phyloP scores from a whole-genome alignment of 1,140 invertebrate genomes.

The Anastatus disparis region DNA sequence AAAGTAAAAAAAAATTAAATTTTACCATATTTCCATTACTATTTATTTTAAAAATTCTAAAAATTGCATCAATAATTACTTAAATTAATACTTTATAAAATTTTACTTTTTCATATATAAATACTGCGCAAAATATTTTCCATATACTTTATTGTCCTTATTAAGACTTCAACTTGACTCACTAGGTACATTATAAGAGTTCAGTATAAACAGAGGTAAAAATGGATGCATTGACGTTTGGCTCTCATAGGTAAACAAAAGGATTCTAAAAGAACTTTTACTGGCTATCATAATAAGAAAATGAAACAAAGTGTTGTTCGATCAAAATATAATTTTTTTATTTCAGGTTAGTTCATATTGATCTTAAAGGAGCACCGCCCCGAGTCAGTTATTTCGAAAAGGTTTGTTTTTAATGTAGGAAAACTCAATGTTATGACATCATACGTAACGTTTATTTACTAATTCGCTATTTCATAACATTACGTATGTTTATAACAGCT shows the following conservation, averaged over 20 bases:
- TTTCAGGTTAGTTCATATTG: slow-evolving; percentile 76
- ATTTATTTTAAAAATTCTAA: too few relatives aligned
- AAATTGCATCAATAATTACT: too few relatives aligned
- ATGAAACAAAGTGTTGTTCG: too few relatives aligned
- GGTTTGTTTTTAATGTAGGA: slow-evolving; percentile 63
- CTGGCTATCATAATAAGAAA: too few relatives aligned
- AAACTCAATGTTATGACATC: too few relatives aligned
- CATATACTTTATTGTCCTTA: too few relatives aligned
- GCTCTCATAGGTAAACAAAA: slow-evolving; percentile 67
- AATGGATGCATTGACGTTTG: slow-evolving; percentile 68
- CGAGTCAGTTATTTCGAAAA: slow-evolving; percentile 76
- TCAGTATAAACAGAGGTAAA: slow-evolving; percentile 47
- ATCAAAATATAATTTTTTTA: slow-evolving; percentile 39
- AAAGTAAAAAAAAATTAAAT: background rate
- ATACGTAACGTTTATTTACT: too few relatives aligned
- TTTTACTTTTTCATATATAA: background rate
- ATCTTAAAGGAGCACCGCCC: slow-evolving; percentile 81
- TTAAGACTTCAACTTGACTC: slow-evolving; percentile 19
- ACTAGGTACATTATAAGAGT: slow-evolving; percentile 2
- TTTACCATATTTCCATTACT: background rate
- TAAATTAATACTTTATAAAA: too few relatives aligned
- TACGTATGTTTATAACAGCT: background rate
- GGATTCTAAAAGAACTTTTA: slow-evolving; percentile 37
- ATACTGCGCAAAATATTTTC: background rate
- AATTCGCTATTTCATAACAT: too few relatives aligned